Evolutionary conservation across 2,888 invertebrate species (phyloP).

Genomic region (Acleris emargana): DNA sequence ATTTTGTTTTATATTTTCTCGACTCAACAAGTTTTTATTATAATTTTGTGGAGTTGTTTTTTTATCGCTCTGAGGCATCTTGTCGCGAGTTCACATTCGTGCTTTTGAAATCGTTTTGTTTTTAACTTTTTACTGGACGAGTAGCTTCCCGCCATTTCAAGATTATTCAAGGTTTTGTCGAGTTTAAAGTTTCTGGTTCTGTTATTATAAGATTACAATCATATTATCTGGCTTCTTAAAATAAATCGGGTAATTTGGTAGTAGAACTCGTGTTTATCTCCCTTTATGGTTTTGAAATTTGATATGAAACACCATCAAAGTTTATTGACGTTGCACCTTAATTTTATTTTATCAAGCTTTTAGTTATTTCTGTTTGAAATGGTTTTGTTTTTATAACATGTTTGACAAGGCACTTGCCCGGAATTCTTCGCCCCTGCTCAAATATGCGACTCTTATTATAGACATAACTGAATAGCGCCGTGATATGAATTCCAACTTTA

Average conservation of each 20-base stretch:
- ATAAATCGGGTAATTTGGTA: too few species aligned
- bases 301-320: too few species aligned
- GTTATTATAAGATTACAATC: too few species aligned
- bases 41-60: constrained; percentile 7
- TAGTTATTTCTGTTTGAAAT: too few species aligned
- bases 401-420: not conserved
- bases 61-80: constrained; percentile 7
- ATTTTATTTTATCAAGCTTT: too few species aligned
- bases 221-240: too few species aligned
- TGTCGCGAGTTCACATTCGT: constrained; percentile 1
- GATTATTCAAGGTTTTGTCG: not conserved
- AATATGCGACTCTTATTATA: constrained; percentile 47
- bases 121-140: not conserved
- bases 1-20: not conserved
- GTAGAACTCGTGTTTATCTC: too few species aligned
- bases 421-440: constrained; percentile 35
- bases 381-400: not conserved
- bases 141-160: not conserved
- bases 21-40: constrained; percentile 1
- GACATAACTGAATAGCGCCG: constrained; percentile 38
- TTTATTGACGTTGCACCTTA: too few species aligned
- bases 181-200: not conserved
- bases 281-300: too few species aligned
- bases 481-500: constrained; percentile 47
- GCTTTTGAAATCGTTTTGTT: not conserved